Base-by-base conservation (phyloP, 2,888 invertebrate species). In the Ceraclea dissimilis region DNA sequence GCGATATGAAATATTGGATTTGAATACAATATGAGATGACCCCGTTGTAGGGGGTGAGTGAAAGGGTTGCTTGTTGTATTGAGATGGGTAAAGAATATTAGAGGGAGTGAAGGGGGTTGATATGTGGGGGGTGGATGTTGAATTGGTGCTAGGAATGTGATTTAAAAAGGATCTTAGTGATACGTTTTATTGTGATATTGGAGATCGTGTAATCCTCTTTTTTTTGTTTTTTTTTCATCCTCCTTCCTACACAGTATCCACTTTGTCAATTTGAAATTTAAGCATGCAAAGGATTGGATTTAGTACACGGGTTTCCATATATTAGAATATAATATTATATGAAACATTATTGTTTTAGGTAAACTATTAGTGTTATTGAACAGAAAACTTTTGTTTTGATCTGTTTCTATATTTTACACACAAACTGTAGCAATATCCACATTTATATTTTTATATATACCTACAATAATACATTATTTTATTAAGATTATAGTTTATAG, bases 1-100 rank as follows among this genome's bases (percentile, higher is more conserved):
- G 53, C 44, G 54, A 60, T 58, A 62, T 62, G 60, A 58, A 61
- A 61, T 61, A 61, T 60, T 61, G 59, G 61, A 62, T 60, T 62
- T 59, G 58, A 60, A 62, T 62, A 62, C 58, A 58, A 62, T 62
- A 62, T 62, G 58, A 62, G 60, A 54, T 62, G 62, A 60, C 60
- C 58, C 49, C 57, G 49, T 44, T 57, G 43, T 21, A n/a, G 51
- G 13, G 46, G 54, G 33, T 31, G 46, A 22, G 55, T 22, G 31
- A 19, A 46, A 18, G 50, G 54, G 46, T 39, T 26, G 51, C 59
- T 46, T 49, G 34, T 16, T 26, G 22, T 46, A 47, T n/a, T 8
- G 49, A 13, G 49, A 49, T 8, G 49, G 10, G 49, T 22, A 26
- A 8, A 49, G 49, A 13, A 13, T 21, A 22, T 11, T 4, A 16